Percentiles rank a stretch among this genome's conserved stretches.
Conservation (phyloP, 37 sponge, comb jelly and placozoan species). For the Ephydatia muelleri region DNA sequence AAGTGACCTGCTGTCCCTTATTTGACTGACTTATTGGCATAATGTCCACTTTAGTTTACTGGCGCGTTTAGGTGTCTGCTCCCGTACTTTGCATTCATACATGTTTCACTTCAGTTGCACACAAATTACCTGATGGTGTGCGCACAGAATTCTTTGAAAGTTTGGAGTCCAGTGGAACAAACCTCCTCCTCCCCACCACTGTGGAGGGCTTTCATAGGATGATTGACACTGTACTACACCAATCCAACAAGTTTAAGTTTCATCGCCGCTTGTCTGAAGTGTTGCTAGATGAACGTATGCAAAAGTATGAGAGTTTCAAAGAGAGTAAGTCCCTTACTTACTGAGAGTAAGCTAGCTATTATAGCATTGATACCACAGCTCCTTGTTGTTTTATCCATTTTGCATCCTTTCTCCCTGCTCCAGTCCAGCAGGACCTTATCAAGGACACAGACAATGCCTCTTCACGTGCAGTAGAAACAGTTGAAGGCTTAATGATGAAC, state of each 20-base stretch:
- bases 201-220: constrained; percentile 62
- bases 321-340: constrained; percentile 43
- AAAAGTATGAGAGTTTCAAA: constrained; percentile 35
- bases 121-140: constrained; percentile 44
- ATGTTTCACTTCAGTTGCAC: constrained; percentile 28
- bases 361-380: no score
- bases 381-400: no score
- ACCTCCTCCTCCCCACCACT: constrained; percentile 40
- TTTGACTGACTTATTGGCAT: no score
- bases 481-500: constrained; percentile 17
- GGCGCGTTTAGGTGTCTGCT: no score
- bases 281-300: constrained; percentile 43
- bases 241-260: constrained; percentile 28
- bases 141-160: constrained; percentile 36
- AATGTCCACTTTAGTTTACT: no score
- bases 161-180: constrained; percentile 45
- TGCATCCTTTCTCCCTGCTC: no score
- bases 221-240: constrained; percentile 60
- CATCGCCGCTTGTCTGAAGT: constrained; percentile 53
- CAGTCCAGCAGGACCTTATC: constrained; percentile 43
- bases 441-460: constrained; percentile 26
- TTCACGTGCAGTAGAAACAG: not conserved
- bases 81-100: no score
- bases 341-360: no score
- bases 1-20: no score